Conservation (phyloP, 2,113 vertebrate species). For the Lagenorhynchus albirostris region DNA sequence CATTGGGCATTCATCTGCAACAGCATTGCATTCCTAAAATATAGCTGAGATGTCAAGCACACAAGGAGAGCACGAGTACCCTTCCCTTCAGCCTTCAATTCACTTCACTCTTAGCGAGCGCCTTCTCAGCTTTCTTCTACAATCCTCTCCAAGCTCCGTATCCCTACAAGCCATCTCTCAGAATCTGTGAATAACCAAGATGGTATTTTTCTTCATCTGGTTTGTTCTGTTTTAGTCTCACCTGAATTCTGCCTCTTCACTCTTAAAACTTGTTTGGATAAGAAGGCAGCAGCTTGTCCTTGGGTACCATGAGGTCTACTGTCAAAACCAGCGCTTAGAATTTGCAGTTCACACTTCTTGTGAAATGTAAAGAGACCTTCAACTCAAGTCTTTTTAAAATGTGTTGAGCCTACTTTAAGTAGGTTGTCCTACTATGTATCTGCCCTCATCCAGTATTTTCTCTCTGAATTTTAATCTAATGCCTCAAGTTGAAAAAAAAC, state of each 20-base stretch:
- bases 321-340: background rate
- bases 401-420: background rate
- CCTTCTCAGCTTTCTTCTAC: background rate
- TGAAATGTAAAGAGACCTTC: background rate
- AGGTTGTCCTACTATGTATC: background rate
- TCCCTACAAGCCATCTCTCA: background rate
- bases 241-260: background rate
- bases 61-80: background rate
- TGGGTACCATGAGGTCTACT: background rate
- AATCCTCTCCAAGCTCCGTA: background rate
- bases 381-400: background rate
- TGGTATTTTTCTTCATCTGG: background rate
- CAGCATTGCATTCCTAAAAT: background rate
- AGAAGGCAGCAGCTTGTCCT: background rate
- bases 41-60: background rate
- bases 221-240: background rate
- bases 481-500: background rate
- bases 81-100: background rate
- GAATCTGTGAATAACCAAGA: background rate
- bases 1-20: background rate
- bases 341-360: background rate
- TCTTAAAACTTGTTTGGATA: background rate
- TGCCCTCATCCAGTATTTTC: background rate
- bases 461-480: background rate
- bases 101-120: background rate